Percentiles rank a stretch among this genome's conserved stretches.
phyloP scores from a whole-genome alignment of 2,113 vertebrate genomes.

The Microcebus ravelobensis region DNA sequence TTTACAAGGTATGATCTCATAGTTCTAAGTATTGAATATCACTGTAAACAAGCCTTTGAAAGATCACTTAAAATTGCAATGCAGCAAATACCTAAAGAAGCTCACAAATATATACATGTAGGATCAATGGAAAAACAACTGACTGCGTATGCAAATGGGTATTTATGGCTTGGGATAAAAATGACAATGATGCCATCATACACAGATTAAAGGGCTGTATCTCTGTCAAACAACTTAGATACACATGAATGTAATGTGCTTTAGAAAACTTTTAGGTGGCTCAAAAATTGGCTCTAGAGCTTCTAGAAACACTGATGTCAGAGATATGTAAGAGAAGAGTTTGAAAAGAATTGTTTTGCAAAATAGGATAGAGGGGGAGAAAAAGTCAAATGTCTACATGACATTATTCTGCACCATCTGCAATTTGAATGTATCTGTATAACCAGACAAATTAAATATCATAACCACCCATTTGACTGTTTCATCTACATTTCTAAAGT shows the following conservation, averaged over 20 bases:
- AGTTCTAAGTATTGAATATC: not conserved
- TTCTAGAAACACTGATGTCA: conserved; percentile 40
- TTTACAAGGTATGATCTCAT: not conserved
- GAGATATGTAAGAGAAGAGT: not conserved
- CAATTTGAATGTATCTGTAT: not conserved
- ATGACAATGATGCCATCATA: not conserved
- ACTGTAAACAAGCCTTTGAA: conserved; percentile 33
- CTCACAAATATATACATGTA: not conserved
- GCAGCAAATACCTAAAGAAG: not conserved
- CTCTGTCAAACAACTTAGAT: not conserved
- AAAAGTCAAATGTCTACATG: not conserved
- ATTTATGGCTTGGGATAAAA: conserved; percentile 30
- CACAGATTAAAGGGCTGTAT: not conserved
- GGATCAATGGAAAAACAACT: conserved; percentile 37
- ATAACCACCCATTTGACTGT: not conserved
- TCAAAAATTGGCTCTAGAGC: not conserved
- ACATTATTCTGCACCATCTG: not conserved
- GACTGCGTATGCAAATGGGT: not conserved
- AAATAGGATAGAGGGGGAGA: not conserved
- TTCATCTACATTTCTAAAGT: conserved; percentile 25
- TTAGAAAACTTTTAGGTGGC: not conserved
- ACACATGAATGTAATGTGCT: not conserved
- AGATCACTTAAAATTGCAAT: conserved; percentile 47
- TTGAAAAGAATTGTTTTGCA: conserved; percentile 22
- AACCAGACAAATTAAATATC: not conserved